phyloP scores from a whole-genome alignment of 1,140 invertebrate species.

The Danaus melanippus region DNA sequence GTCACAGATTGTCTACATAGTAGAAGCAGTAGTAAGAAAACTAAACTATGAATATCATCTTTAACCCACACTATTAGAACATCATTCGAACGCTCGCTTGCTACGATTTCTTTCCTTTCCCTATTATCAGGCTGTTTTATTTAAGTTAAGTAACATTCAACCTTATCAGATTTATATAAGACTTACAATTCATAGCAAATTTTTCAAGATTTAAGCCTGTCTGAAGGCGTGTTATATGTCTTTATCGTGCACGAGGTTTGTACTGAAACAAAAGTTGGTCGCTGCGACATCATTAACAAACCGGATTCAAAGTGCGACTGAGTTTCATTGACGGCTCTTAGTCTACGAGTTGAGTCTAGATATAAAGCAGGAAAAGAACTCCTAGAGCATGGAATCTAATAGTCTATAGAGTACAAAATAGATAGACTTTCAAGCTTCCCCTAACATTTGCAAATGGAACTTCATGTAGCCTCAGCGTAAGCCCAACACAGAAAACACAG shows the following conservation, averaged over 20 bases:
- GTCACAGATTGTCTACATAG: slow-evolving; percentile 27
- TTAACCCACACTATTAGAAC: background rate
- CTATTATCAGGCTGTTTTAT: background rate
- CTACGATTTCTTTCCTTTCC: slow-evolving; percentile 9
- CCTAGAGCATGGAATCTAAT: no score
- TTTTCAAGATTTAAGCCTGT: slow-evolving; percentile 3
- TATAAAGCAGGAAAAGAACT: background rate
- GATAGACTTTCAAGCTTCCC: no score
- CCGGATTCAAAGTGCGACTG: slow-evolving; percentile 41
- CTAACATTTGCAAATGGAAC: no score
- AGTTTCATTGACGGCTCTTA: slow-evolving; percentile 49
- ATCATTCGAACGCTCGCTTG: slow-evolving; percentile 2
- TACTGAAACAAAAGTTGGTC: slow-evolving; percentile 57
- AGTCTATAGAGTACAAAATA: no score
- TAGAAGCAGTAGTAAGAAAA: slow-evolving; percentile 3
- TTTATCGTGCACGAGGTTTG: slow-evolving; percentile 37
- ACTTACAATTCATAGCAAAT: slow-evolving; percentile 6
- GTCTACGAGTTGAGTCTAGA: background rate
- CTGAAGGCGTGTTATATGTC: background rate
- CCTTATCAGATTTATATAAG: slow-evolving; percentile 1
- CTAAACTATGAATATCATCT: slow-evolving; percentile 10
- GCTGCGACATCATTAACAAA: slow-evolving; percentile 47
- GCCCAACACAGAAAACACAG: no score
- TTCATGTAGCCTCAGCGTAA: no score
- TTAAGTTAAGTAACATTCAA: slow-evolving; percentile 4